Base-by-base conservation (phyloP, 2,113 vertebrate species). In the Pomatostomus ruficeps region DNA sequence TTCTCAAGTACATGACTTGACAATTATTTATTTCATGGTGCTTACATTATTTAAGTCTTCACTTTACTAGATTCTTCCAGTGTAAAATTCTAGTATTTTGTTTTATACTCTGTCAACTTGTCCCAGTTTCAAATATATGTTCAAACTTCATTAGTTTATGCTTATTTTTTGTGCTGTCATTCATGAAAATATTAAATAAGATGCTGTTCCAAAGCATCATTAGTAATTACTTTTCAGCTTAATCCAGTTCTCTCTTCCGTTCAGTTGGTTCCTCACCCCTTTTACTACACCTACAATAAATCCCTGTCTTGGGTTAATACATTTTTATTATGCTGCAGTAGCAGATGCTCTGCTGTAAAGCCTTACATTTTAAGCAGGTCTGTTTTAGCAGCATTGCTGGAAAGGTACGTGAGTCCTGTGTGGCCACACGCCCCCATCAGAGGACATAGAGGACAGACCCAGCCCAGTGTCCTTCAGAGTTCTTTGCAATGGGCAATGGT, bases 121-220 rank as follows among this genome's bases (percentile, higher is more conserved):
- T 67, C 28, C 58, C 12, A 66, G 11, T 91, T 93, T 93, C 91
- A 90, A 82, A 73, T 75, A 22, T 24, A 45, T 33, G 35, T 84
- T 94, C 63, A 66, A 66, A 91, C 54, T 52, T 77, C 36, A 73
- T 84, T 86, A 80, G 7, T 80, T 93, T 46, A 24, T 89, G 29
- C 43, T 74, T 85, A 9, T 8, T 73, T 83, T 63, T 83, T 86
- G 13, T 80, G 42, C 51, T 77, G 55, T 71, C 86, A 77, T 81
- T 78, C 89, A 89, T 80, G 21, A 89, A 93, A 95, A 43, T 92
- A 80, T 89, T 77, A 81, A 92, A 81, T 95, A 62, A 92, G 38
- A 57, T 74, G 35, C 73, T 4, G 3, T 67, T 91, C 65, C 40
- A 74, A 81, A 91, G 54, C 51, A 67, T 84, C 16, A 8, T 80